Evolutionary conservation across 2,888 invertebrate species (phyloP).

Genomic region (Psylliodes chrysocephalus): DNA sequence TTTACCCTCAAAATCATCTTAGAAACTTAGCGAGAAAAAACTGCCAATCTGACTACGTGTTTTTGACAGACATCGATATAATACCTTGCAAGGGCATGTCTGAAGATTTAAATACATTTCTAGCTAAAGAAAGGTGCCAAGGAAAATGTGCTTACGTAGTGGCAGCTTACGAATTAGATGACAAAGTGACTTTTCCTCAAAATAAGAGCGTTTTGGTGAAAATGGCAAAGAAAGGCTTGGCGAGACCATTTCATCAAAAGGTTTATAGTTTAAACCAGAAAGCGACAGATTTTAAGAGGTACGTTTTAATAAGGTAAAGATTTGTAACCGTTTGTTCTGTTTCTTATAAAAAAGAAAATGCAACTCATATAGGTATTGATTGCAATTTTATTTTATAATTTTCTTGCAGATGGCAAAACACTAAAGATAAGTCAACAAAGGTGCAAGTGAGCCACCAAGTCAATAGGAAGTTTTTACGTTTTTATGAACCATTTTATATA

Average conservation of each 20-base stretch:
- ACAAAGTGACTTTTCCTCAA: constrained; percentile 79
- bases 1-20: constrained; percentile 91
- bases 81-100: constrained; percentile 82
- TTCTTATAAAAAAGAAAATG: no score
- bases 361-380: neutral
- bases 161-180: constrained; percentile 89
- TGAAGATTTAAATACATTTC: constrained; percentile 75
- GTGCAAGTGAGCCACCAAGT: constrained; percentile 86
- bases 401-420: constrained; percentile 71
- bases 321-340: no score
- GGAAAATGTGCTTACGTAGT: constrained; percentile 84
- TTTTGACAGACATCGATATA: constrained; percentile 89
- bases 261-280: constrained; percentile 93
- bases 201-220: constrained; percentile 82
- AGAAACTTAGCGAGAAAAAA: constrained; percentile 87
- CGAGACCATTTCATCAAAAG: constrained; percentile 89
- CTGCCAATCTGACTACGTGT: constrained; percentile 83
- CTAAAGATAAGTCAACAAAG: constrained; percentile 70
- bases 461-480: constrained; percentile 78
- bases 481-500: constrained; percentile 93
- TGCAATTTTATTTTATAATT: constrained; percentile 33
- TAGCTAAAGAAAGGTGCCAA: constrained; percentile 68
- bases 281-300: constrained; percentile 91
- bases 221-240: constrained; percentile 80
- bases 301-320: no score